These are phyloP conservation scores for Catharus fuscescens DNA, from an alignment of 2,113 vertebrate genomes.

Conservation along the genomic window DNA sequence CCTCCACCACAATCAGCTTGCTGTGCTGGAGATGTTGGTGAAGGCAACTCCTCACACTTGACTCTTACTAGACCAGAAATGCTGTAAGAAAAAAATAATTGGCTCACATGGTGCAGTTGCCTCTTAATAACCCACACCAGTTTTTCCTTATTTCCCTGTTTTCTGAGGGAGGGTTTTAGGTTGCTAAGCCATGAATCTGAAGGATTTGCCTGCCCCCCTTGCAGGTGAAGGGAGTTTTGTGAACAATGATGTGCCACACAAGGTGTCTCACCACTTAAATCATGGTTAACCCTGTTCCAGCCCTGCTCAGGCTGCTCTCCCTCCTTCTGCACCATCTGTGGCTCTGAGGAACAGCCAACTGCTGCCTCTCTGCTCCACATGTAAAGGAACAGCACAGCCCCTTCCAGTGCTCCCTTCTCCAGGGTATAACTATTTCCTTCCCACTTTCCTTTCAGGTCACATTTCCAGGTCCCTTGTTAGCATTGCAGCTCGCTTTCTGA, in stretches of 20 bases:
- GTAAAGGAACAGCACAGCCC: rapidly evolving
- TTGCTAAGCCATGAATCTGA: not conserved
- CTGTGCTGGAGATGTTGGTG: not conserved
- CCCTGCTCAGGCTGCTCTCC: not conserved
- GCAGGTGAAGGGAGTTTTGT: not conserved
- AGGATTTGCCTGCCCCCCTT: not conserved
- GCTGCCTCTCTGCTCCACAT: not conserved
- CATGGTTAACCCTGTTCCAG: rapidly evolving
- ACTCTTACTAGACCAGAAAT: not conserved
- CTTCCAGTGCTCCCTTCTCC: not conserved
- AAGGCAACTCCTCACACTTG: not conserved
- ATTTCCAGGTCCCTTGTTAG: not conserved
- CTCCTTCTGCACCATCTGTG: not conserved
- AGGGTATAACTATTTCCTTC: not conserved
- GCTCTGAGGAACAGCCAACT: rapidly evolving
- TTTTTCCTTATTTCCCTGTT: not conserved
- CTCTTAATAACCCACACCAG: not conserved
- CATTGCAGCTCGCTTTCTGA: not conserved
- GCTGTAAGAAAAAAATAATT: not conserved
- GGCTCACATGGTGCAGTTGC: rapidly evolving
- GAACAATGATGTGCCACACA: rapidly evolving
- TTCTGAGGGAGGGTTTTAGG: not conserved
- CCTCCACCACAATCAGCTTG: not conserved
- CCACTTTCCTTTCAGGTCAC: not conserved
- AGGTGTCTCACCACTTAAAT: not conserved